Percentiles rank a stretch among this genome's conserved stretches.
phyloP scores from a whole-genome alignment of 2,797 vertebrate species.

The Tapirus indicus region DNA sequence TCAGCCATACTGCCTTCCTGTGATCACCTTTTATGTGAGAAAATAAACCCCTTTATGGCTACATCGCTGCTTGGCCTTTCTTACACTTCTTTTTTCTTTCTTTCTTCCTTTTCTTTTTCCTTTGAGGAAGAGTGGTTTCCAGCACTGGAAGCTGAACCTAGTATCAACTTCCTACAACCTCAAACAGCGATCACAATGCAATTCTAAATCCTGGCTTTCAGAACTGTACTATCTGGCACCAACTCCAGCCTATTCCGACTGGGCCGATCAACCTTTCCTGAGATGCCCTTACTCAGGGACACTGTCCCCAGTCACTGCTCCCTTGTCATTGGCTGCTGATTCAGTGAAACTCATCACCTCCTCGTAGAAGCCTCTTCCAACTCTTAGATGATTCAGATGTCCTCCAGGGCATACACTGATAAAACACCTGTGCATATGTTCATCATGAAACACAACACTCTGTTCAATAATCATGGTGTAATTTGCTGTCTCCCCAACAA shows the following conservation, averaged over 20 bases:
- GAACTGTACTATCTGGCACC: neutral
- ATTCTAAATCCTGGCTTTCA: neutral
- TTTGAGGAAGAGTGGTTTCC: neutral
- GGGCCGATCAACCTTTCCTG: fast-evolving
- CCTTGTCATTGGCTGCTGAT: fast-evolving
- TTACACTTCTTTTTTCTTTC: neutral
- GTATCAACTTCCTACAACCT: neutral
- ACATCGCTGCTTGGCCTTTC: neutral
- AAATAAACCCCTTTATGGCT: neutral
- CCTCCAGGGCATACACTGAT: neutral
- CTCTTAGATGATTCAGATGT: fast-evolving
- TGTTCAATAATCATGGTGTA: fast-evolving
- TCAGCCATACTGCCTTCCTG: fast-evolving
- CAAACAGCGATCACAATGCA: neutral
- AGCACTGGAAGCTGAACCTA: neutral
- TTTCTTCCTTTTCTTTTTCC: neutral
- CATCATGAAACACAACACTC: neutral
- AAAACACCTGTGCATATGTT: too few relatives aligned
- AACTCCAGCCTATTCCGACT: neutral
- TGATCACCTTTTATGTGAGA: fast-evolving
- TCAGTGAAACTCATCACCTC: neutral
- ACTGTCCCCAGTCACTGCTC: too few relatives aligned
- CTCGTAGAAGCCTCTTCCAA: neutral
- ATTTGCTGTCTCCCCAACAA: neutral
- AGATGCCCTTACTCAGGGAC: fast-evolving